Conservation (phyloP, 2,888 invertebrate genomes). For the Adela reaumurella region DNA sequence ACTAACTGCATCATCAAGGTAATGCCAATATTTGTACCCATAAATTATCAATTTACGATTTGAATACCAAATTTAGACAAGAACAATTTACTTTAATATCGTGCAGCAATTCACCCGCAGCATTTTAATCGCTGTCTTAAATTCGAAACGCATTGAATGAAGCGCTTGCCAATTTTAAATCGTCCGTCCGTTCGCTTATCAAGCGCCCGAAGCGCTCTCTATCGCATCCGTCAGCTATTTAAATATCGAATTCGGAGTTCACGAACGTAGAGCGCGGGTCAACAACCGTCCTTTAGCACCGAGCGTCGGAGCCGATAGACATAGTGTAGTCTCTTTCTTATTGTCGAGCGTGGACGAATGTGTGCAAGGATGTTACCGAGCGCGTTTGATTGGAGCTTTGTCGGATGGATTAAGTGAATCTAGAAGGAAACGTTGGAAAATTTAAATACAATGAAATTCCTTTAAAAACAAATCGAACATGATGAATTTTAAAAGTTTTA, state of each 20-base stretch:
- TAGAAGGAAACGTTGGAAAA: too few relatives aligned
- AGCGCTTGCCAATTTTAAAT: not conserved
- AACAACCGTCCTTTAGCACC: conserved; percentile 54
- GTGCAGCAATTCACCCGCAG: not conserved
- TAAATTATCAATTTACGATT: too few relatives aligned
- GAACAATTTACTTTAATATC: too few relatives aligned
- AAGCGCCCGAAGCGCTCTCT: not conserved
- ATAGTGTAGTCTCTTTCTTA: conserved; percentile 29
- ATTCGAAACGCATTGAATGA: not conserved
- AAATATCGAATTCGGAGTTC: conserved; percentile 39
- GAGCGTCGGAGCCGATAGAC: conserved; percentile 34
- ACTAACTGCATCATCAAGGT: too few relatives aligned
- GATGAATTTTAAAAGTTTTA: too few relatives aligned
- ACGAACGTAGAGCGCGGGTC: conserved; percentile 46
- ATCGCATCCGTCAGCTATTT: not conserved
- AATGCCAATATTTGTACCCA: too few relatives aligned
- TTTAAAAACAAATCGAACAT: too few relatives aligned
- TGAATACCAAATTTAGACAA: too few relatives aligned
- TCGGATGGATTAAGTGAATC: too few relatives aligned
- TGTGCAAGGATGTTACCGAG: too few relatives aligned
- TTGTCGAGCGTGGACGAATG: not conserved
- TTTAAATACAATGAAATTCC: too few relatives aligned
- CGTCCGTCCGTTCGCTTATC: not conserved
- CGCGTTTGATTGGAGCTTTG: too few relatives aligned
- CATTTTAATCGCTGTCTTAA: not conserved